Evolutionary conservation across 2,113 vertebrate species (phyloP).

Genomic region (Falcunculus frontatus): DNA sequence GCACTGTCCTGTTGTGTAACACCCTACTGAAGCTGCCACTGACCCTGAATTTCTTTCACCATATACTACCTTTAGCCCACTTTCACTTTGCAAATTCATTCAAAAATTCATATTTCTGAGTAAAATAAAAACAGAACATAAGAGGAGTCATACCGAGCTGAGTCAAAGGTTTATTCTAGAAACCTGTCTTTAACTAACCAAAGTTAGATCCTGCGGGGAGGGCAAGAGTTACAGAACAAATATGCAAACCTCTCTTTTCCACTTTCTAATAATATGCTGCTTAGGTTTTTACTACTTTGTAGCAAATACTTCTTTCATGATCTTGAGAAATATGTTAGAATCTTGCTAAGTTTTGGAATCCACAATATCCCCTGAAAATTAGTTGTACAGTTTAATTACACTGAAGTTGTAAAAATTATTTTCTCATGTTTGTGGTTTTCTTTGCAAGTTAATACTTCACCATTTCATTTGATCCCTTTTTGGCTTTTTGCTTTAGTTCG

Average conservation of each 20-base stretch:
- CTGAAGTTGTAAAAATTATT: neutral
- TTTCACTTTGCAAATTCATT: neutral
- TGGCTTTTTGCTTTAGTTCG: neutral
- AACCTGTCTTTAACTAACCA: neutral
- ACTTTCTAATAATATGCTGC: neutral
- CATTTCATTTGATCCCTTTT: neutral
- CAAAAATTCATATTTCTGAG: neutral
- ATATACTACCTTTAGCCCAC: slow-evolving; percentile 32
- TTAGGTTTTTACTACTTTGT: neutral
- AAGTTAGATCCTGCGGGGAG: neutral
- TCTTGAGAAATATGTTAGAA: neutral
- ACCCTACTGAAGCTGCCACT: neutral
- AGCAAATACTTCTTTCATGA: neutral
- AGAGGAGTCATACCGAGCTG: neutral
- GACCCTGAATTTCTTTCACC: slow-evolving; percentile 10
- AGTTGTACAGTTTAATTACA: neutral
- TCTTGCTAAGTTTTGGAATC: neutral
- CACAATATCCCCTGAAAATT: neutral
- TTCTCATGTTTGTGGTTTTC: neutral
- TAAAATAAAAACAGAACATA: neutral
- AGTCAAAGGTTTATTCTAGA: neutral
- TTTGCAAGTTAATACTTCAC: neutral
- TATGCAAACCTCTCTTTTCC: neutral
- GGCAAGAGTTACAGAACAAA: neutral
- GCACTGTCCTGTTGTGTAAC: slow-evolving; percentile 4